Conservation (phyloP, 1,140 invertebrate genomes). For the Microplitis demolitor region DNA sequence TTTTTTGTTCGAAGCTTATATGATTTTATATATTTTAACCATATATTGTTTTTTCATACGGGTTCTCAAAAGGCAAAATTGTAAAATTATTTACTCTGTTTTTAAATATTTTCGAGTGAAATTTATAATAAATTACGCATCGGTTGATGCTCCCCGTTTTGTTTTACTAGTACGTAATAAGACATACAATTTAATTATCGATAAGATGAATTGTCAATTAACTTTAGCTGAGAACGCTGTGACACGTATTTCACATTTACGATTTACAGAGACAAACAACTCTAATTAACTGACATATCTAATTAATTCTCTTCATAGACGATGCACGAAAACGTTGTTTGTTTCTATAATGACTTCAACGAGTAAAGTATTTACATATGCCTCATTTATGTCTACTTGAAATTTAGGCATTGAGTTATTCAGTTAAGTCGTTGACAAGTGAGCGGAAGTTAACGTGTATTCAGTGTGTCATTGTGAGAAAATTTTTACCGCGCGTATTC, state of each 20-base stretch:
- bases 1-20: no score
- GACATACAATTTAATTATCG: neutral
- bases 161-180: no score
- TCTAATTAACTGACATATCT: neutral
- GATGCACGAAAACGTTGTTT: neutral
- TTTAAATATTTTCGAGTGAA: no score
- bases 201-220: neutral
- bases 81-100: no score
- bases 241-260: neutral
- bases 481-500: neutral
- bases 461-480: neutral
- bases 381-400: neutral
- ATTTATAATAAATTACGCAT: no score
- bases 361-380: neutral
- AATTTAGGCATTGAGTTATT: neutral
- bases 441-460: neutral
- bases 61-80: no score
- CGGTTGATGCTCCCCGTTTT: no score
- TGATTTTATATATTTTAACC: no score
- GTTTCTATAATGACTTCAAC: constrained; percentile 13
- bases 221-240: neutral
- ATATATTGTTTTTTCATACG: no score
- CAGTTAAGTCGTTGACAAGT: neutral
- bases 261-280: neutral
- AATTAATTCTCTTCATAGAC: neutral